phyloP scores from a whole-genome alignment of 2,888 invertebrate genomes.

The Darwinula stevensoni region DNA sequence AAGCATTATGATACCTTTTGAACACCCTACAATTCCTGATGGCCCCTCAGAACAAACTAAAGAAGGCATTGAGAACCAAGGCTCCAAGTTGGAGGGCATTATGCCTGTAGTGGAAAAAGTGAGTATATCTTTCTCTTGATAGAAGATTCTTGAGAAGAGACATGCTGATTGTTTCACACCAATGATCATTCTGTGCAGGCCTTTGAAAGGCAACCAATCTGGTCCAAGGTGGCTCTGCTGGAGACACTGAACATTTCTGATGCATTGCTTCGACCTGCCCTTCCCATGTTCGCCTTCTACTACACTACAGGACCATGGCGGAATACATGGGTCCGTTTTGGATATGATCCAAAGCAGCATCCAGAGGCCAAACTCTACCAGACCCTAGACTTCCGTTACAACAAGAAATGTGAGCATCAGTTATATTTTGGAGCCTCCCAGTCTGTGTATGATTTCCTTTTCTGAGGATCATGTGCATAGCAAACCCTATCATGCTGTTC shows the following conservation, averaged over 20 bases:
- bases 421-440: no score
- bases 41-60: no score
- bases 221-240: conserved; percentile 48
- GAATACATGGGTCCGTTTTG: conserved; percentile 57
- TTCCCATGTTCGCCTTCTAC: conserved; percentile 58
- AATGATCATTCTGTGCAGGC: no score
- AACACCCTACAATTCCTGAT: conserved; percentile 3
- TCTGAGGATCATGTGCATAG: no score
- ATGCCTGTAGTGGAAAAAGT: conserved; percentile 8
- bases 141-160: no score
- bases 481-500: no score
- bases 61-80: no score
- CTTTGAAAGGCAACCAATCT: conserved; percentile 62
- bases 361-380: conserved; percentile 52
- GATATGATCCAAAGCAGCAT: conserved; percentile 67
- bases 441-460: no score
- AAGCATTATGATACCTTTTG: conserved; percentile 1
- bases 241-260: no score
- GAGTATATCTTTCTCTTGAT: conserved; percentile 12
- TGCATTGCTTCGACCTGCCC: no score
- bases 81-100: conserved; percentile 8
- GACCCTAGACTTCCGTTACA: conserved; percentile 42
- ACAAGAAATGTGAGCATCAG: not conserved
- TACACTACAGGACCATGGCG: conserved; percentile 77
- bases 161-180: no score